Base-by-base conservation (phyloP, 1,140 invertebrate genomes). In the Zaprionus inermis region DNA sequence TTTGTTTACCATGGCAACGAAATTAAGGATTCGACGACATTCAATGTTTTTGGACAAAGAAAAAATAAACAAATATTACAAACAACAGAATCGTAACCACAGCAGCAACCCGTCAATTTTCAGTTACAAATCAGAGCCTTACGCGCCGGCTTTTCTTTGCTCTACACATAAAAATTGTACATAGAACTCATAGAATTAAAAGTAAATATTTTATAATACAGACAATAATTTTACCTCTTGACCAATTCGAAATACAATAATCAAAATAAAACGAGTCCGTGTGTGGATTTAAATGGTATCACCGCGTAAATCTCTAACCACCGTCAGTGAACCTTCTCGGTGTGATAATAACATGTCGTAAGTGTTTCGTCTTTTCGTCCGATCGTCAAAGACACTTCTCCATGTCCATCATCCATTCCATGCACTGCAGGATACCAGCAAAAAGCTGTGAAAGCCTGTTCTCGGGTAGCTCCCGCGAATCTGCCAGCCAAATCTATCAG, bases 381-480 rank as follows among this genome's bases (percentile, higher is more conserved):
- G 2, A 1, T 38, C 3, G 34, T 32, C 20, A 16, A 44, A 16
- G 38, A 44, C n/a, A 9, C n/a, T 30, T 32, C 16, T 54, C 18
- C 34, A 36, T 11, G n/a, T 34, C n/a, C 57, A 11, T 0, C n/a
- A 9, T 22, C 16, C 14, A 7, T 41, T 46, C 14, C 20, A n/a
- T 58, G 24, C 20, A 5, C 44, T 72, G 34, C 44, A 85, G 81
- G 24, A 59, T 85, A 1, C 88, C 91, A 16, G 74, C 83, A 4
- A 92, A 92, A 58, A 92, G 91, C 51, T 91, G 88, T 38, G 91
- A 92, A 57, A 92, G 91, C 74, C 65, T 92, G 0, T 92, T 86
- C 58, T 92, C 91, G 34, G 78, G 83, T 22, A 92, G 91, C 60
- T 92, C 91, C 18, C 88, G 88, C 30, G 85, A 81, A 49, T 92